Base-by-base conservation (phyloP, 2,113 vertebrate species). In the Megaceryle maxima region DNA sequence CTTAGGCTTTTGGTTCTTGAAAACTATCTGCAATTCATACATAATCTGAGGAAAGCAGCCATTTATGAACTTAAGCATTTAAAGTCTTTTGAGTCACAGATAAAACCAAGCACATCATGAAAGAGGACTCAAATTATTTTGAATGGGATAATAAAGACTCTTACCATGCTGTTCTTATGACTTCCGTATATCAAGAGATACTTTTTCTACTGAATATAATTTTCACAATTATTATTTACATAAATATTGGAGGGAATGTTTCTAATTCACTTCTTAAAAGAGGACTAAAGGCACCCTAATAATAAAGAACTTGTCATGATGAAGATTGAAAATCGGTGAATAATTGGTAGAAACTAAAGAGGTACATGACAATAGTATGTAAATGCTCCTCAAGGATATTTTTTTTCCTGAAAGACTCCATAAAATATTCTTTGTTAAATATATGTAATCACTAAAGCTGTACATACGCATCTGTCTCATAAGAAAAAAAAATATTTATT, bases 401-500 rank as follows among this genome's bases (percentile, higher is more conserved):
- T 60, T 77, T 33, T 77, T 90, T 51, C 83, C 17, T 10, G 28
- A 60, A 83, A 41, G 3, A 3, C 4, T 84, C 41, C 15, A 72
- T 51, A 67, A 87, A 72, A 39, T 5, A 24, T 35, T 67, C 6
- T 59, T 53, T 51, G 22, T 63, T 78, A 77, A 56, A 6, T 50
- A 20, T 15, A 57, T 33, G 6, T 5, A 66, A 63, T 59, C 6
- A 68, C 50, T 87, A 88, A 83, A 87, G 6, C 7, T 78, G 19
- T 48, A 56, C 4, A 31, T 16, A 48, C 0, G 0, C 5, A 1
- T 37, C 37, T 19, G 5, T 17, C n/a, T 41, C 57, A 66, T 12
- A 44, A 28, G 4, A 67, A 73, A 81, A 87, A 87, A 84, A 83
- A 68, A 2, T 3, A 83, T 86, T 4, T 55, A 55, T 70, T 73